These are phyloP conservation scores for Ophion ellenae DNA, from an alignment of 2,888 invertebrate genomes.

Conservation along the genomic window DNA sequence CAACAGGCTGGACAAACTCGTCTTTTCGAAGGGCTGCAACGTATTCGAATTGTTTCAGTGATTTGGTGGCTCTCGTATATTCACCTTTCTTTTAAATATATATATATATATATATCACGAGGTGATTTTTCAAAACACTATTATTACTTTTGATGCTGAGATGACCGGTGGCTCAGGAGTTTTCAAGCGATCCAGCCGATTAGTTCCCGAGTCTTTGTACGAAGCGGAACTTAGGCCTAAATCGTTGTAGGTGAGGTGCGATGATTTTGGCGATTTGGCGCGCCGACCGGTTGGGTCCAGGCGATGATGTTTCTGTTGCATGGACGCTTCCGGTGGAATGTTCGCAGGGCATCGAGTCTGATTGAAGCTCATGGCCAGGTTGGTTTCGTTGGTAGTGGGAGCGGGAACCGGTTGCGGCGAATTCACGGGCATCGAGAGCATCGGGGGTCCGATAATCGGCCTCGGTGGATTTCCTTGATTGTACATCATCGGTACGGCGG, in stretches of 20 bases:
- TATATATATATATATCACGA: not conserved
- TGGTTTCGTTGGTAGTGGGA: slow-evolving; percentile 45
- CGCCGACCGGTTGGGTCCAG: slow-evolving; percentile 26
- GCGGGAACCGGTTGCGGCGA: slow-evolving; percentile 70
- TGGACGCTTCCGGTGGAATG: not conserved
- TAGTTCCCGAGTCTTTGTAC: slow-evolving; percentile 69
- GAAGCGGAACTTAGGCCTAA: slow-evolving; percentile 49
- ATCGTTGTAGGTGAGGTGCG: not conserved
- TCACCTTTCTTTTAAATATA: not conserved
- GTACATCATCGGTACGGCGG: slow-evolving; percentile 76
- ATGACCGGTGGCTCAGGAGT: slow-evolving; percentile 83
- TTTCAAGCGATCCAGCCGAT: slow-evolving; percentile 77
- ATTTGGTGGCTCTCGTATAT: not conserved
- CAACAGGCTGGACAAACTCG: slow-evolving; percentile 83
- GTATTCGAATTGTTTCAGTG: slow-evolving; percentile 46
- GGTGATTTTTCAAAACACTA: slow-evolving; percentile 12
- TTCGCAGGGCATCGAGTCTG: slow-evolving; percentile 38
- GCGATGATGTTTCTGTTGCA: not conserved
- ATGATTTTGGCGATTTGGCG: slow-evolving; percentile 20
- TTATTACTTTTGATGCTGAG: slow-evolving; percentile 81
- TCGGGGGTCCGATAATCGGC: slow-evolving; percentile 67
- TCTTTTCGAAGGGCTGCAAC: slow-evolving; percentile 82
- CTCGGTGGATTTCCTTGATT: slow-evolving; percentile 72
- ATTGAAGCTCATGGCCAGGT: slow-evolving; percentile 47
- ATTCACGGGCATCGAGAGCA: slow-evolving; percentile 52